Conservation (phyloP, 1,140 invertebrate genomes). For the Acromyrmex echinatior region DNA sequence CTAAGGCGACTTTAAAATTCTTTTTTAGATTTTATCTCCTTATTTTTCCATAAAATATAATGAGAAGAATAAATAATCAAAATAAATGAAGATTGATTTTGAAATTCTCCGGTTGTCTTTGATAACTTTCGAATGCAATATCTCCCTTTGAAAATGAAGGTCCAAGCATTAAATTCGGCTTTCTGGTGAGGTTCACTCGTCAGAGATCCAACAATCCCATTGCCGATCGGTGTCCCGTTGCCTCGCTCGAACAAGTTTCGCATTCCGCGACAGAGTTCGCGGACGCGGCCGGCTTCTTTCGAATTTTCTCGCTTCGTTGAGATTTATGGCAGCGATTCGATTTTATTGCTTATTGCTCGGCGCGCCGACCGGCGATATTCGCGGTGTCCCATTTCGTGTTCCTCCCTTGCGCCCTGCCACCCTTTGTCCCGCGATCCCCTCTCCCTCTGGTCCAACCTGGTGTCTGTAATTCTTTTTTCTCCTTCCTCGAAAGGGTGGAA, state of each 20-base stretch:
- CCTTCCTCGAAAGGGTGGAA: background rate
- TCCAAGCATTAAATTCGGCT: background rate
- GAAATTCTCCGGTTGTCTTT: background rate
- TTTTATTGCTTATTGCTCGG: constrained; percentile 78
- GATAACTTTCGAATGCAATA: background rate
- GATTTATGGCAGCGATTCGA: constrained; percentile 78
- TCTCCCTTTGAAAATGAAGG: background rate
- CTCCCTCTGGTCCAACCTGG: no score
- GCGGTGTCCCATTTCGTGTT: constrained; percentile 42
- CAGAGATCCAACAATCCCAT: background rate
- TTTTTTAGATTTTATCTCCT: no score
- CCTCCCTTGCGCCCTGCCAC: background rate
- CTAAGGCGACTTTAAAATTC: no score
- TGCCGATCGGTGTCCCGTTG: background rate
- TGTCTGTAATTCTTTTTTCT: background rate
- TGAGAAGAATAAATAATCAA: no score
- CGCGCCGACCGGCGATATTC: constrained; percentile 64
- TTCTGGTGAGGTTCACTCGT: background rate
- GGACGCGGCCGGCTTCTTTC: constrained; percentile 23
- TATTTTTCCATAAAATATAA: no score
- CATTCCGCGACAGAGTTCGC: constrained; percentile 33
- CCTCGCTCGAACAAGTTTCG: constrained; percentile 30
- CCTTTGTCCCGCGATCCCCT: background rate
- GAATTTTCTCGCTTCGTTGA: constrained; percentile 69
- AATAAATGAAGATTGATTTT: background rate